phyloP scores from a whole-genome alignment of 1,140 invertebrate species.

The Listronotus oregonensis region DNA sequence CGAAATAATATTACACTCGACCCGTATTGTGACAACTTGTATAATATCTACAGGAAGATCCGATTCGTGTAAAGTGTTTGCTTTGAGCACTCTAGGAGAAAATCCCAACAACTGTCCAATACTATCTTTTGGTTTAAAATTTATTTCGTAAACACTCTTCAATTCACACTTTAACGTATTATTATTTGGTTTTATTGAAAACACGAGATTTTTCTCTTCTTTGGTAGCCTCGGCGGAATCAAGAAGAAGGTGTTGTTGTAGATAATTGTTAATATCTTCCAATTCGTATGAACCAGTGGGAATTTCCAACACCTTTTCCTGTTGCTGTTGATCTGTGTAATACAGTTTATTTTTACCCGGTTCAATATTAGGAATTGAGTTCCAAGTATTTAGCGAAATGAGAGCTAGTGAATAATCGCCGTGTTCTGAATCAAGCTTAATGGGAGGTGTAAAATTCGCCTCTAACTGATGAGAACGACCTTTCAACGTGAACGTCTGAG shows the following conservation, averaged over 20 bases:
- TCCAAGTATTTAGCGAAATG: slow-evolving; percentile 35
- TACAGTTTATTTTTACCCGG: neutral
- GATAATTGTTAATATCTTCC: slow-evolving; percentile 4
- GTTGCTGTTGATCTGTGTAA: slow-evolving; percentile 12
- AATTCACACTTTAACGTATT: slow-evolving; percentile 39
- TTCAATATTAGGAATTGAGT: slow-evolving; percentile 36
- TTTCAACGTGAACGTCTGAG: too few relatives aligned
- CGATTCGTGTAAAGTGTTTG: slow-evolving; percentile 24
- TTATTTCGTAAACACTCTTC: slow-evolving; percentile 17
- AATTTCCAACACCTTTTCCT: slow-evolving; percentile 15
- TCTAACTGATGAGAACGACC: too few relatives aligned
- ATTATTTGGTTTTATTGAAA: slow-evolving; percentile 38
- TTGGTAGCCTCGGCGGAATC: neutral
- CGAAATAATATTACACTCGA: slow-evolving; percentile 37
- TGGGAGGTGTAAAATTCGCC: too few relatives aligned
- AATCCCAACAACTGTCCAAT: slow-evolving; percentile 23
- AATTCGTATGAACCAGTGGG: slow-evolving; percentile 34
- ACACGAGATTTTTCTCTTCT: slow-evolving; percentile 6
- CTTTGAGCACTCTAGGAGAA: slow-evolving; percentile 23
- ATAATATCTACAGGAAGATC: slow-evolving; percentile 40
- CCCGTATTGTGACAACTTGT: slow-evolving; percentile 34
- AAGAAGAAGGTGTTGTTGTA: slow-evolving; percentile 10
- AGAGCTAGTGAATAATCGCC: too few relatives aligned
- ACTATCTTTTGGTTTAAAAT: slow-evolving; percentile 26
- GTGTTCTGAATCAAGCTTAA: too few relatives aligned